These are phyloP conservation scores for Metridium senile DNA, from an alignment of 92 coral and sea anemone species.

Conservation along the genomic window DNA sequence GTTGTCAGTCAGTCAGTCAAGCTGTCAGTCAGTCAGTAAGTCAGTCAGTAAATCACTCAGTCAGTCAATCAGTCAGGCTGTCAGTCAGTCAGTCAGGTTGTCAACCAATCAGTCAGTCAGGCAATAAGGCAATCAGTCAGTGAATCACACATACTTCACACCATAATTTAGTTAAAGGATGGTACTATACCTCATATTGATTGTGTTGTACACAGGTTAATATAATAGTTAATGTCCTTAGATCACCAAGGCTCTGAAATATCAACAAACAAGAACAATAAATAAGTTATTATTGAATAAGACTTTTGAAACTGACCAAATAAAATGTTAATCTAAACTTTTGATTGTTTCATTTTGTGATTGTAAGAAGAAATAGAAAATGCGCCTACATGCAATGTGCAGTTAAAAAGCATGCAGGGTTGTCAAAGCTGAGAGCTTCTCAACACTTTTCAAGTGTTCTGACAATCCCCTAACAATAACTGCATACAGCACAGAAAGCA, in stretches of 20 bases:
- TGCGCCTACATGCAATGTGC: no score
- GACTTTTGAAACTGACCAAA: no score
- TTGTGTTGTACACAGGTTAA: slow-evolving; percentile 87
- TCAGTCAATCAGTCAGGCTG: not conserved
- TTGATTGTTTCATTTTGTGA: no score
- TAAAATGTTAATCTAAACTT: no score
- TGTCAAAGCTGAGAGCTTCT: no score
- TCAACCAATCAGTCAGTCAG: not conserved
- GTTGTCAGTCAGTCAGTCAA: not conserved
- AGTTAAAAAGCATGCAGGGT: no score
- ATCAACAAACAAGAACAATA: not conserved
- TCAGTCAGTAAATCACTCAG: not conserved
- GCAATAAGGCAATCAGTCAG: not conserved
- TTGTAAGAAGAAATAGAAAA: no score
- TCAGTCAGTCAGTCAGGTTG: not conserved
- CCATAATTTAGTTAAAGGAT: not conserved
- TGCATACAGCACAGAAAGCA: no score
- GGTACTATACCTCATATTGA: slow-evolving; percentile 82
- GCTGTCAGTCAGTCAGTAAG: not conserved
- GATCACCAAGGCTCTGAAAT: slow-evolving; percentile 73
- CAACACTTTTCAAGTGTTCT: no score
- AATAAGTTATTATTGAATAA: no score
- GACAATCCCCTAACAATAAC: no score
- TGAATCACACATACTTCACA: not conserved
- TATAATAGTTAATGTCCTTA: slow-evolving; percentile 76